phyloP scores from a whole-genome alignment of 2,888 invertebrate species.

The Cheilosia grossa region DNA sequence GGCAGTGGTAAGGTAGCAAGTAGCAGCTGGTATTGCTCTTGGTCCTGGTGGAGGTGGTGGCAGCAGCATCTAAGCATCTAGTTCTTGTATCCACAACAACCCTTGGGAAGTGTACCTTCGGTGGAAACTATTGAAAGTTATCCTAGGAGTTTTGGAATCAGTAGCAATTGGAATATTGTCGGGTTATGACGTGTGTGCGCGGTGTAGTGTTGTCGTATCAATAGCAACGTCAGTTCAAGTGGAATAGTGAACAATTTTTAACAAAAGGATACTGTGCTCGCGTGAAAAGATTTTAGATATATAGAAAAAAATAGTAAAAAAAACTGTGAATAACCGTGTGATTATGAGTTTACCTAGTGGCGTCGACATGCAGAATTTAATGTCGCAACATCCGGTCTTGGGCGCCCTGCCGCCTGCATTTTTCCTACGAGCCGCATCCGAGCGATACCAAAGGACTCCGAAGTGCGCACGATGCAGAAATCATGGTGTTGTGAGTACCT shows the following conservation, averaged over 20 bases:
- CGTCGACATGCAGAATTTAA: slow-evolving; percentile 93
- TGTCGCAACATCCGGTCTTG: slow-evolving; percentile 93
- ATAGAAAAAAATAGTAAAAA: slow-evolving; percentile 16
- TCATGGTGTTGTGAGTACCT: slow-evolving; percentile 97
- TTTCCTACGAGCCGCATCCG: slow-evolving; percentile 93
- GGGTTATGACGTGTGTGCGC: slow-evolving; percentile 80
- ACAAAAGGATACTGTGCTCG: slow-evolving; percentile 32
- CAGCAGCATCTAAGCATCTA: slow-evolving; percentile 20
- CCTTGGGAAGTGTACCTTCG: slow-evolving; percentile 52
- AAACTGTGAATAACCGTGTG: slow-evolving; percentile 9
- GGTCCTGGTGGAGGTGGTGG: slow-evolving; percentile 62
- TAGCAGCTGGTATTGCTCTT: slow-evolving; percentile 49
- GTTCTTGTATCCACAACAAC: slow-evolving; percentile 44
- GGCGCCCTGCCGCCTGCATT: slow-evolving; percentile 93
- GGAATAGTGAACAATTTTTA: slow-evolving; percentile 9
- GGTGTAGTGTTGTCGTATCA: slow-evolving; percentile 24
- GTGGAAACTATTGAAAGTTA: slow-evolving; percentile 72
- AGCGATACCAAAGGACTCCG: slow-evolving; percentile 97
- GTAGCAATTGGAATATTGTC: slow-evolving; percentile 83
- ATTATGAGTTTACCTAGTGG: slow-evolving; percentile 93
- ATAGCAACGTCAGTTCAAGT: slow-evolving; percentile 43
- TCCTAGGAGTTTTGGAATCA: slow-evolving; percentile 80
- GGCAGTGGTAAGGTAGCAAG: slow-evolving; percentile 71
- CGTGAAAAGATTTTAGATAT: slow-evolving; percentile 17
- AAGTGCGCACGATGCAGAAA: slow-evolving; percentile 98